Evolutionary conservation across 2,113 vertebrate genomes (phyloP), one percentile per base, ranked within the genome.

Genomic region (Heteronetta atricapilla): DNA sequence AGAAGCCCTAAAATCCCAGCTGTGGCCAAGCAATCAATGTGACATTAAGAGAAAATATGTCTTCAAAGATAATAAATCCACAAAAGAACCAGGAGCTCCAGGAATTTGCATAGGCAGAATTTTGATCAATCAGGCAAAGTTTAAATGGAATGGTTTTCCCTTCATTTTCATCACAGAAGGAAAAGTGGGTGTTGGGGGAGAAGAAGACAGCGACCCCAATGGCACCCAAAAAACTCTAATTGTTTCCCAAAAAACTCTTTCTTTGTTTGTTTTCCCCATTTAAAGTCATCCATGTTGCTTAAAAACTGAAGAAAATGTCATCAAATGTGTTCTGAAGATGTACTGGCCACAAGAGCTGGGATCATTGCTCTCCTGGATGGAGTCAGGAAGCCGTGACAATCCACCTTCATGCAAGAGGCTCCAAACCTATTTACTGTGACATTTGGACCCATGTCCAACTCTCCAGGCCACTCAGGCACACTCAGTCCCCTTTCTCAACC

Each of bases 231-330:
- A 38, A 19, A 6, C 3, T 40, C 1, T 5, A 18, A 31, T 19
- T 5, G 2, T 5, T 14, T 33, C 8, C 20, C 46, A 21, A 21
- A 48, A 48, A 48, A 40, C 42, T 44, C 20, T 48, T 48, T 48
- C 10, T 19, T 18, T 2, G 0, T 19, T 18, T 2, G 0, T 56
- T 52, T 33, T 42, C 22, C 6, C 7, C 26, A 19, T 70, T 64
- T 81, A 29, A 48, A 59, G 38, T 29, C 38, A 9, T 4, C 13
- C 7, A 6, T 26, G 5, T n/a, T 79, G 25, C 21, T 91, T 75
- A 38, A 66, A 83, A 63, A 18, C 21, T 78, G 13, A 46, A 48
- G 21, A 26, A 12, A 66, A n/a, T 20, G 20, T 55, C 29, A 34
- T 34, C 42, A 58, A 58, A 36, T 38, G 46, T 2, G 17, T 59